Conservation (phyloP, 2,888 invertebrate species). For the Xestoiulus laeticollis region DNA sequence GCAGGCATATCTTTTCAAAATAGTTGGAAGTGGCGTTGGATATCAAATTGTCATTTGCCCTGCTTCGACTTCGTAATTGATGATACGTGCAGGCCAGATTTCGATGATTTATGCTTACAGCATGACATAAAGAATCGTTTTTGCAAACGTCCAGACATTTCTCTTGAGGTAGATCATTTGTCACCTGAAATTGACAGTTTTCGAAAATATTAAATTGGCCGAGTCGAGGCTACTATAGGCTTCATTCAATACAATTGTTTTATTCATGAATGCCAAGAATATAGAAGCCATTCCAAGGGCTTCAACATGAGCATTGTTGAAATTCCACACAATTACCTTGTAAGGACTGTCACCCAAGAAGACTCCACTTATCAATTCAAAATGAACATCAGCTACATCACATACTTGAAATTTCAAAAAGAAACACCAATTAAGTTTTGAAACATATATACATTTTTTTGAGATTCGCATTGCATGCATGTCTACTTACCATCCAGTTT, state of each 20-base stretch:
- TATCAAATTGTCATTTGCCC: not conserved
- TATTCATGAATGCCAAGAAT: too few relatives aligned
- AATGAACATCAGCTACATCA: constrained; percentile 46
- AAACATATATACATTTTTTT: not conserved
- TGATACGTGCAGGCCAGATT: not conserved
- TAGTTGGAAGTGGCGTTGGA: constrained; percentile 42
- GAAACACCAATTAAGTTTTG: not conserved
- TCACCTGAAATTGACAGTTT: constrained; percentile 17
- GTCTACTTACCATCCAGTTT: constrained; percentile 55
- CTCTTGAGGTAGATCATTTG: not conserved
- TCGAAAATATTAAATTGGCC: not conserved
- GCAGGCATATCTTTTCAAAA: constrained; percentile 50
- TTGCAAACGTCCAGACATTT: constrained; percentile 46
- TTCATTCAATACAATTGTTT: not conserved
- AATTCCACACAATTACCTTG: constrained; percentile 36
- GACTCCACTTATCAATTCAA: constrained; percentile 46
- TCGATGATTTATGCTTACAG: constrained; percentile 42
- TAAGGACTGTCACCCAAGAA: constrained; percentile 44
- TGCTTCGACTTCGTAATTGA: not conserved
- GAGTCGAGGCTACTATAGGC: not conserved
- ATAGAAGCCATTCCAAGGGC: too few relatives aligned
- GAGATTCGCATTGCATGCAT: not conserved
- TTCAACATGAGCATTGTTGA: too few relatives aligned
- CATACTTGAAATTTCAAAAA: constrained; percentile 40
- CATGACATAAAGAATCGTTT: constrained; percentile 40